These are phyloP conservation scores for Malacoraja senta DNA, from an alignment of 2,797 vertebrate species.

Conservation along the genomic window DNA sequence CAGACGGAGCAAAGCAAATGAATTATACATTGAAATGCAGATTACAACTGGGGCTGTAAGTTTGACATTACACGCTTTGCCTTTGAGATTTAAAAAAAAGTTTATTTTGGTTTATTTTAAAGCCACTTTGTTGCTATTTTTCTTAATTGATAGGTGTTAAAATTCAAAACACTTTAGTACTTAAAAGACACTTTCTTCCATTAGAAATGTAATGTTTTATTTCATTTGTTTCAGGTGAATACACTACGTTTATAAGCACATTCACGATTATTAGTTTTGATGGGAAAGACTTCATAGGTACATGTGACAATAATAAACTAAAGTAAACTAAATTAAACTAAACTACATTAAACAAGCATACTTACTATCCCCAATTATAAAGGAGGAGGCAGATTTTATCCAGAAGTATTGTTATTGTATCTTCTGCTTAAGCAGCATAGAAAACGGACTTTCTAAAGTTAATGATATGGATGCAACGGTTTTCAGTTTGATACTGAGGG, in stretches of 20 bases:
- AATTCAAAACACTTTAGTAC: background rate
- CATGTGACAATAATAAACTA: too few species aligned
- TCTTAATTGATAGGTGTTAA: background rate
- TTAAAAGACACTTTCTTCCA: background rate
- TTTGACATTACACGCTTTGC: slow-evolving; percentile 27
- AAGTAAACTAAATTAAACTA: too few species aligned
- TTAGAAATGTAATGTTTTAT: too few species aligned
- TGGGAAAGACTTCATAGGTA: too few species aligned
- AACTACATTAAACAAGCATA: too few species aligned
- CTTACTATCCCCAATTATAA: background rate
- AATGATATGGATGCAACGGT: background rate
- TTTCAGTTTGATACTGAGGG: background rate
- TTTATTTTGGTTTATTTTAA: background rate
- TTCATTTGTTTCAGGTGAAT: background rate
- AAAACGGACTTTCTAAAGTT: background rate
- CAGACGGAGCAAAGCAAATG: slow-evolving; percentile 32
- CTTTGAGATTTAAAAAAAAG: background rate
- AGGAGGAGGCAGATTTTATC: background rate
- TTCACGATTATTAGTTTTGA: too few species aligned
- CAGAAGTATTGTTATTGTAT: background rate
- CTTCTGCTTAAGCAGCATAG: background rate
- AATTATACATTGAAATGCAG: slow-evolving; percentile 38
- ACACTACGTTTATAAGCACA: too few species aligned
- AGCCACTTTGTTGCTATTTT: background rate
- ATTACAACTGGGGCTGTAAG: slow-evolving; percentile 18